Base-by-base conservation (phyloP, 2,888 invertebrate genomes). In the Bedellia somnulentella region DNA sequence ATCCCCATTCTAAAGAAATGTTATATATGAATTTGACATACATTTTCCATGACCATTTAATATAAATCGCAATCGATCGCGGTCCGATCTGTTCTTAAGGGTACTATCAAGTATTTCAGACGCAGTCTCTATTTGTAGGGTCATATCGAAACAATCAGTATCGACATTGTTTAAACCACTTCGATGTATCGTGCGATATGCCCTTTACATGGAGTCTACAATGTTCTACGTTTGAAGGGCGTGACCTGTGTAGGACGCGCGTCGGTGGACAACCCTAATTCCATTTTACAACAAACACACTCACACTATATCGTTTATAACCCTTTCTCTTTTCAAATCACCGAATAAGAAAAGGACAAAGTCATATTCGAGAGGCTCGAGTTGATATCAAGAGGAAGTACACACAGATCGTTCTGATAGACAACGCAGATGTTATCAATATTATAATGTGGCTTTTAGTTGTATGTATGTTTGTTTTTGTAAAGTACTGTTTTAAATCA, bases 191-290 rank as follows among this genome's bases (percentile, higher is more conserved):
- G 18, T 27, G 18, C 17, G 27, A 27, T 27, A 27, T 13, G 12
- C 18, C n/a, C 8, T 8, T 10, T 16, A 26, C 26, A 26, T 12
- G 10, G n/a, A n/a, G n/a, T n/a, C n/a, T n/a, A n/a, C n/a, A n/a
- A n/a, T n/a, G n/a, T n/a, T n/a, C n/a, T n/a, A 18, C 13, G 4
- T 16, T 3, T 10, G 9, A 16, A 24, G 60, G 70, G 71, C 66
- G 68, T 62, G 53, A 46, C 56, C 45, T 43, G 46, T 59, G 70
- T 70, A 59, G 66, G 71, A 55, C 46, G 45, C 41, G 59, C 61
- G 57, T 62, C 61, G 61, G 67, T 67, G 67, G 67, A 70, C 71
- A 71, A n/a, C n/a, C n/a, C n/a, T n/a, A n/a, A n/a, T n/a, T n/a
- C n/a, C n/a, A n/a, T n/a, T n/a, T n/a, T n/a, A n/a, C n/a, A n/a